These are phyloP conservation scores for Drosophila tropicalis DNA, from an alignment of 1,140 invertebrate genomes.

Conservation along the genomic window DNA sequence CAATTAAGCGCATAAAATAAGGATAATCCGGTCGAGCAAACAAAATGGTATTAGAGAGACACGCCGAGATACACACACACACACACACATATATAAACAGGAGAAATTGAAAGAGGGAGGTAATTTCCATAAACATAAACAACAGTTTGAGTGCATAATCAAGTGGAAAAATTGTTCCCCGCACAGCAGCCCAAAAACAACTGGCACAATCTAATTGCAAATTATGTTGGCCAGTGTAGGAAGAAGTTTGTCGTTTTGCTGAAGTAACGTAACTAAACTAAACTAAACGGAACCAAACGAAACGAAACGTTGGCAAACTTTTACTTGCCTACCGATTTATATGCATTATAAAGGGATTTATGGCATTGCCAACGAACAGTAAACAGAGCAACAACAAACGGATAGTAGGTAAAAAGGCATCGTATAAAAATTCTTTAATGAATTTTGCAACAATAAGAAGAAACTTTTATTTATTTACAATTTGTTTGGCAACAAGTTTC, in stretches of 20 bases:
- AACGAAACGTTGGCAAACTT: constrained; percentile 5
- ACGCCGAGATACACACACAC: background rate
- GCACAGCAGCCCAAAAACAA: background rate
- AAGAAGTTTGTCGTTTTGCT: constrained; percentile 7
- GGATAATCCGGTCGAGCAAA: constrained; percentile 55
- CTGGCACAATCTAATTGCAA: constrained; percentile 67
- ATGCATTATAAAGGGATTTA: constrained; percentile 41
- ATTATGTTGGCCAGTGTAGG: constrained; percentile 61
- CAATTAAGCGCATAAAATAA: constrained; percentile 71
- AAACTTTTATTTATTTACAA: constrained; percentile 58
- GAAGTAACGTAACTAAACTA: background rate
- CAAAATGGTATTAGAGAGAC: constrained; percentile 11
- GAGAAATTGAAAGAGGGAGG: constrained; percentile 29
- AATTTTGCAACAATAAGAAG: constrained; percentile 25
- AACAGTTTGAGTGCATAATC: constrained; percentile 70
- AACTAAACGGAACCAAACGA: background rate
- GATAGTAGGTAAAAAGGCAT: background rate
- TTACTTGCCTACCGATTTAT: constrained; percentile 30
- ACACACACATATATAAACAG: background rate
- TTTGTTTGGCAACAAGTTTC: constrained; percentile 52
- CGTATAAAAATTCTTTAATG: constrained; percentile 13
- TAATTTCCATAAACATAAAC: constrained; percentile 76
- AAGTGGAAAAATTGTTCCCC: constrained; percentile 42
- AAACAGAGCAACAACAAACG: background rate
- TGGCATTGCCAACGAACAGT: background rate